Evolutionary conservation across 2,113 vertebrate species (phyloP).

Genomic region (Columbina picui): DNA sequence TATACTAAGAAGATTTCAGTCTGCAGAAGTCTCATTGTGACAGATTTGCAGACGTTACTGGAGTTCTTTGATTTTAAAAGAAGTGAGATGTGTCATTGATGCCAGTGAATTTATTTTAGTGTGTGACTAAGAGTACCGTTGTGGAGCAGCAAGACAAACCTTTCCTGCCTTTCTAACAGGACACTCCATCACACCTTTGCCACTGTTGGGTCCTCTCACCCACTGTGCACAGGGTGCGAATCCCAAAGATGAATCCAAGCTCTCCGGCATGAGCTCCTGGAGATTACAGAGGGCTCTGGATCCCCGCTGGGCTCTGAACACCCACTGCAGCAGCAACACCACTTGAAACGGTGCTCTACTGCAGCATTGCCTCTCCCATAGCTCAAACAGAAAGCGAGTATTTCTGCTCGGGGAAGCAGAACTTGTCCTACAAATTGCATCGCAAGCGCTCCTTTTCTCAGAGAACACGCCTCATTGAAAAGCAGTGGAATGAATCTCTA

Average conservation of each 20-base stretch:
- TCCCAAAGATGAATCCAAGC: background rate
- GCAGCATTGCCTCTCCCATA: background rate
- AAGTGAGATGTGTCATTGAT: background rate
- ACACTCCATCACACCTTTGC: background rate
- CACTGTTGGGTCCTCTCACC: background rate
- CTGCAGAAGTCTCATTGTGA: background rate
- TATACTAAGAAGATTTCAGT: background rate
- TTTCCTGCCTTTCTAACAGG: background rate
- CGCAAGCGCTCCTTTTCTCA: background rate
- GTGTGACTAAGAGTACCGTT: fast-evolving
- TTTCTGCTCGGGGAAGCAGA: conserved; percentile 44
- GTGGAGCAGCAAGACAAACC: background rate
- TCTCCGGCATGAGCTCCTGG: background rate
- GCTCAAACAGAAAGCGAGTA: background rate
- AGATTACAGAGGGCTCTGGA: background rate
- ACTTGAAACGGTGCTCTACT: background rate
- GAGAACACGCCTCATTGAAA: background rate
- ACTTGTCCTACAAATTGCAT: conserved; percentile 12
- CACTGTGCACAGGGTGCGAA: fast-evolving
- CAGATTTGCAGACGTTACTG: background rate
- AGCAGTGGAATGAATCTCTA: background rate
- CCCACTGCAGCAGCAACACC: background rate
- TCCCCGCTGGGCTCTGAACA: background rate
- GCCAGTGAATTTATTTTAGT: background rate
- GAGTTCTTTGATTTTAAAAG: background rate